Conservation (phyloP, 1,140 invertebrate genomes). For the Microplitis demolitor region DNA sequence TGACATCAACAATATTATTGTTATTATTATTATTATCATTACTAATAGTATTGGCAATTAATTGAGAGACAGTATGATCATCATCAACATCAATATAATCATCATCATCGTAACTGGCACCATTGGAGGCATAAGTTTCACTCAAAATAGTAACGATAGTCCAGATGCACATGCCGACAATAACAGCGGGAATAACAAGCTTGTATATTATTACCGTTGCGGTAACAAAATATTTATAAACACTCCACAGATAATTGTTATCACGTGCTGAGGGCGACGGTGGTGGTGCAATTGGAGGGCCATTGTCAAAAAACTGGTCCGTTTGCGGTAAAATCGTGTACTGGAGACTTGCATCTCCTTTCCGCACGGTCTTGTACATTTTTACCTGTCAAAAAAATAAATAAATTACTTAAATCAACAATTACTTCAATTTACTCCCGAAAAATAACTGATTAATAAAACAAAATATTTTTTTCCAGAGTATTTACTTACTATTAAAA, state of each 20-base stretch:
- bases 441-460: slow-evolving; percentile 1
- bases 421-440: neutral
- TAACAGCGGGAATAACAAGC: neutral
- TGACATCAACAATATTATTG: too few species aligned
- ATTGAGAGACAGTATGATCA: too few species aligned
- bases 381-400: slow-evolving; percentile 28
- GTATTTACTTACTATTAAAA: too few species aligned
- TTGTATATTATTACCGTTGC: neutral
- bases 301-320: slow-evolving; percentile 65
- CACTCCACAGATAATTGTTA: slow-evolving; percentile 33
- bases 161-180: neutral
- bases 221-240: slow-evolving; percentile 19
- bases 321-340: slow-evolving; percentile 76
- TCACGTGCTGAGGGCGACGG: slow-evolving; percentile 15
- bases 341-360: slow-evolving; percentile 74
- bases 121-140: too few species aligned
- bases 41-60: too few species aligned
- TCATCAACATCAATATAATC: too few species aligned
- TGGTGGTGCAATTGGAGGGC: slow-evolving; percentile 7
- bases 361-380: slow-evolving; percentile 76
- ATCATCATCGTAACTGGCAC: too few species aligned
- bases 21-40: too few species aligned
- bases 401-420: neutral
- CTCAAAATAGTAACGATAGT: too few species aligned
- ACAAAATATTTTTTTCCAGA: neutral